Conservation (phyloP, 2,888 invertebrate species). For the Dolichomitus sp. region DNA sequence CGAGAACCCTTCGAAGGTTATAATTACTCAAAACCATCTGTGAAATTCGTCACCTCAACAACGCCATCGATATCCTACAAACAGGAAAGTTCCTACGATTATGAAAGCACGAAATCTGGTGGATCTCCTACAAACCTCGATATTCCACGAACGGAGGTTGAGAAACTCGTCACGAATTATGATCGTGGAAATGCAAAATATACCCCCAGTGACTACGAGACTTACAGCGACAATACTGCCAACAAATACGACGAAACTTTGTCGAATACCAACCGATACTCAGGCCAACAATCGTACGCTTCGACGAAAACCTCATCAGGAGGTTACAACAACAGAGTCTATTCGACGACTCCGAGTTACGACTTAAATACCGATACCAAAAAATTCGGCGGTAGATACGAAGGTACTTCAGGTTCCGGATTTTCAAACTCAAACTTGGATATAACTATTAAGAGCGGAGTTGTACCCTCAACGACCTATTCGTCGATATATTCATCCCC, state of each 20-base stretch:
- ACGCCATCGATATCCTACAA: slow-evolving; percentile 64
- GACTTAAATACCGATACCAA: slow-evolving; percentile 4
- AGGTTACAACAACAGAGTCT: slow-evolving; percentile 36
- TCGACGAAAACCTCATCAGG: slow-evolving; percentile 40
- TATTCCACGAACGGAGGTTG: slow-evolving; percentile 70
- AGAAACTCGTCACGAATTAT: slow-evolving; percentile 74
- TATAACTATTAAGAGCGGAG: slow-evolving; percentile 21
- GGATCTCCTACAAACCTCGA: slow-evolving; percentile 71
- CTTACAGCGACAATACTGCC: slow-evolving; percentile 49
- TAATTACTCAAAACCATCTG: slow-evolving; percentile 64
- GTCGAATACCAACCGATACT: slow-evolving; percentile 24
- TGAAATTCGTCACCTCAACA: slow-evolving; percentile 66
- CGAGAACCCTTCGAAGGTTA: slow-evolving; percentile 59
- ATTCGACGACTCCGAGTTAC: slow-evolving; percentile 57
- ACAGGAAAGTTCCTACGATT: slow-evolving; percentile 8
- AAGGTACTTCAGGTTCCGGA: slow-evolving; percentile 2
- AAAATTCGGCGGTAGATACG: slow-evolving; percentile 22
- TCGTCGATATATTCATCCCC: slow-evolving; percentile 35
- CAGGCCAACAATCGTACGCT: slow-evolving; percentile 57
- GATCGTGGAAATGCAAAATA: slow-evolving; percentile 78
- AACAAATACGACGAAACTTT: slow-evolving; percentile 51
- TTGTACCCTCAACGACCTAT: slow-evolving; percentile 24
- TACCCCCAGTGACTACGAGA: slow-evolving; percentile 73
- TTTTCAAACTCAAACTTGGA: slow-evolving; percentile 25
- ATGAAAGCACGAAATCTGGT: slow-evolving; percentile 47